Evolutionary conservation across 64 coral and sea anemone genomes (phyloP), one percentile per base, ranked within the genome.

Genomic region (Stylophora pistillata): DNA sequence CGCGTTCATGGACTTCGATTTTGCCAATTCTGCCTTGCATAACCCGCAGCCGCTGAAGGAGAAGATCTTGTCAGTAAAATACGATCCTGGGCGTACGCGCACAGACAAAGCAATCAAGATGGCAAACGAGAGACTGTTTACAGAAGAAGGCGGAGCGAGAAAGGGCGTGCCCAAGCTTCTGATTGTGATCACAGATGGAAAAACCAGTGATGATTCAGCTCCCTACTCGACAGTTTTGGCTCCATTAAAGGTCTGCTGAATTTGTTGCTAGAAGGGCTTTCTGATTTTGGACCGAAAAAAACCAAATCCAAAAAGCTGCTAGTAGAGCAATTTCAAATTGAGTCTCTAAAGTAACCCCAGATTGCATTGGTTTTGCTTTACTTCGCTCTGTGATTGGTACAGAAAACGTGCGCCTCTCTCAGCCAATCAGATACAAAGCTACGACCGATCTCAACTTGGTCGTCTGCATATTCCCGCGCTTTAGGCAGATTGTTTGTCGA

Each of bases 81-180:
- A 90, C 72, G 78, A 89, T 17, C 81, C 95, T 14, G 95, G 91
- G 13, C 33, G 75, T 23, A 90, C 88, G 1, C 60, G 92, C 16
- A 93, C 91, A 30, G 95, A 97, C 78, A 84, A 86, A 57, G 95
- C 95, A 3, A 60, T 97, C 4, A 65, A 65, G 26, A 23, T 92
- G 88, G 95, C 91, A 9, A 58, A 88, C 23, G 64, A 85, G 58
- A 85, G 80, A 53, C 85, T 97, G 68, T 97, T 97, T 66, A 93
- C 68, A 60, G 62, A 87, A 18, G 90, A 85, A 73, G 95, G 95
- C 60, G 95, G 95, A 2, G 91, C 84, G 13, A 83, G 95, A 18
- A 70, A 76, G 58, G 80, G 87, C 62, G 92, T 92, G 9, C 86
- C 87, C 34, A 97, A 88, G 65, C 55, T 97, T 14, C 62, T 97